These are phyloP conservation scores for Megalonaias nervosa DNA, from an alignment of 1,140 invertebrate species.

Conservation along the genomic window DNA sequence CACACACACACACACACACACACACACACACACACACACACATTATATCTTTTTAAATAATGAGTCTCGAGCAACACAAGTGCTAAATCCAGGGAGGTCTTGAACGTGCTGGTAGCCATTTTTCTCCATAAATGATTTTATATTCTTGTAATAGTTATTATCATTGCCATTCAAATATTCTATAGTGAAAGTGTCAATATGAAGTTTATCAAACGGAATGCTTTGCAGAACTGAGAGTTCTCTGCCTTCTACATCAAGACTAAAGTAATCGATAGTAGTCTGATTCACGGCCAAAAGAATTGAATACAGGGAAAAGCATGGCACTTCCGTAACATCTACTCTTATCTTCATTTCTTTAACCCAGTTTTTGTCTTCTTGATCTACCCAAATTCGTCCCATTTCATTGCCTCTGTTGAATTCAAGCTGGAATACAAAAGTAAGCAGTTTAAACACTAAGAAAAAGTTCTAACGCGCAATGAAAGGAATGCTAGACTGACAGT, in stretches of 20 bases:
- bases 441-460: not conserved
- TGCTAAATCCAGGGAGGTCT: no score
- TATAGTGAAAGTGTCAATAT: not conserved
- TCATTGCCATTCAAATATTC: no score
- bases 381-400: not conserved
- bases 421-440: not conserved
- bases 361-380: not conserved
- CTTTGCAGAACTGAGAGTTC: constrained; percentile 45
- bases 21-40: no score
- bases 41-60: no score
- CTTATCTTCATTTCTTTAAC: not conserved
- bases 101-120: no score
- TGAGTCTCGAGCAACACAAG: no score
- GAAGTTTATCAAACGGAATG: constrained; percentile 71
- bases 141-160: no score
- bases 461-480: no score
- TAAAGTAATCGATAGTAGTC: constrained; percentile 55
- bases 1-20: no score
- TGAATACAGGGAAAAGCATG: constrained; percentile 40
- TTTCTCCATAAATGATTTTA: no score
- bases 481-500: no score
- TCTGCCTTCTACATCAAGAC: constrained; percentile 62
- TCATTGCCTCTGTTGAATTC: not conserved
- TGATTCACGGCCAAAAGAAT: constrained; percentile 41
- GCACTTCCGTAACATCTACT: constrained; percentile 4